A percentile compares a stretch with the other conserved stretches of the same genome.
Conservation (phyloP, 92 coral and sea anemone species). For the Plumapathes pennacea region DNA sequence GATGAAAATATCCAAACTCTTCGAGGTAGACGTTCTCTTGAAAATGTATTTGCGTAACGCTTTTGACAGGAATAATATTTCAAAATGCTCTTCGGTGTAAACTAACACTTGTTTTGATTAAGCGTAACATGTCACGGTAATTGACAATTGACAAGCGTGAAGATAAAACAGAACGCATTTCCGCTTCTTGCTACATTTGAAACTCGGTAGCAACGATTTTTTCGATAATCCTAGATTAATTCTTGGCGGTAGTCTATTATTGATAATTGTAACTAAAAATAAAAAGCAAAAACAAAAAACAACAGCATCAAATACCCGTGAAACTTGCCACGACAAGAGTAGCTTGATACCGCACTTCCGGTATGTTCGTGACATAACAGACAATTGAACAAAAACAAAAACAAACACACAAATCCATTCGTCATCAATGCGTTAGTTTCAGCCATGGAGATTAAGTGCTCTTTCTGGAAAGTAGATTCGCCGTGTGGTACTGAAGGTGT, state of each 20-base stretch:
- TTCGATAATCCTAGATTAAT: background rate
- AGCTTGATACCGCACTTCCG: background rate
- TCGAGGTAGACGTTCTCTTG: too few species aligned
- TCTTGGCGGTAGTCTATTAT: background rate
- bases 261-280: background rate
- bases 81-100: background rate
- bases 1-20: too few species aligned
- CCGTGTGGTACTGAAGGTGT: slow-evolving; percentile 19
- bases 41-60: background rate
- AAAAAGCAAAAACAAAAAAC: background rate
- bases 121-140: background rate
- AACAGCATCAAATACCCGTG: background rate
- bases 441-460: slow-evolving; percentile 17
- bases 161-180: background rate
- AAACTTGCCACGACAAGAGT: slow-evolving; percentile 1
- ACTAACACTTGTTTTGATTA: background rate
- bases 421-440: background rate
- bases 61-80: background rate
- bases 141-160: background rate
- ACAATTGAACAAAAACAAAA: too few species aligned
- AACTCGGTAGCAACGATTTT: background rate
- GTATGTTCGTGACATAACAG: background rate
- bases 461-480: slow-evolving; percentile 16
- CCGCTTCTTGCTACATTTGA: background rate
- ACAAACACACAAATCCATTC: background rate